Evolutionary conservation across 2,797 vertebrate species (phyloP).

Genomic region (Poecilia picta): DNA sequence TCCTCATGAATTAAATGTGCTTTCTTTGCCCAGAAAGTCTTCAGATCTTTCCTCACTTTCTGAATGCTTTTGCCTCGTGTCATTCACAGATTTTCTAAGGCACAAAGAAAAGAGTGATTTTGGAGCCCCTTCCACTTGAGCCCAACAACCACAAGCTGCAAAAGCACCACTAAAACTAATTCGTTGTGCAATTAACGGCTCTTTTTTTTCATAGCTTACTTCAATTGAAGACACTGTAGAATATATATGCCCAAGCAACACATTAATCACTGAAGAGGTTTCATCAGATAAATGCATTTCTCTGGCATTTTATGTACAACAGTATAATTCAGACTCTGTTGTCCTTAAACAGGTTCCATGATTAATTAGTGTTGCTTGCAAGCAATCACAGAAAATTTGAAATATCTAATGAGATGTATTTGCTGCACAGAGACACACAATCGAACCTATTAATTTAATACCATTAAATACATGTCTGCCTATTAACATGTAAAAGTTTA

Average conservation of each 20-base stretch:
- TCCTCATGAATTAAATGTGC: constrained; percentile 40
- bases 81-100: background rate
- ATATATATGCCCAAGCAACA: background rate
- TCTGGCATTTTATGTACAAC: background rate
- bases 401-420: background rate
- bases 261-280: background rate
- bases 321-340: background rate
- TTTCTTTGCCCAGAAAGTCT: background rate
- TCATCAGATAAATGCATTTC: background rate
- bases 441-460: background rate
- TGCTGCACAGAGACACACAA: background rate
- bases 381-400: background rate
- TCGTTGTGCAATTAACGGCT: background rate
- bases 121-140: background rate
- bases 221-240: background rate
- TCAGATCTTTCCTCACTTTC: background rate
- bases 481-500: background rate
- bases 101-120: background rate
- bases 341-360: background rate
- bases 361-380: background rate
- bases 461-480: background rate
- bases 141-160: background rate
- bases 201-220: background rate
- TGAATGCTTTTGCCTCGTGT: background rate
- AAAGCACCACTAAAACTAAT: background rate